Evolutionary conservation across 2,888 invertebrate genomes (phyloP), one percentile per base, ranked within the genome.

Genomic region (Philereme vetulata): DNA sequence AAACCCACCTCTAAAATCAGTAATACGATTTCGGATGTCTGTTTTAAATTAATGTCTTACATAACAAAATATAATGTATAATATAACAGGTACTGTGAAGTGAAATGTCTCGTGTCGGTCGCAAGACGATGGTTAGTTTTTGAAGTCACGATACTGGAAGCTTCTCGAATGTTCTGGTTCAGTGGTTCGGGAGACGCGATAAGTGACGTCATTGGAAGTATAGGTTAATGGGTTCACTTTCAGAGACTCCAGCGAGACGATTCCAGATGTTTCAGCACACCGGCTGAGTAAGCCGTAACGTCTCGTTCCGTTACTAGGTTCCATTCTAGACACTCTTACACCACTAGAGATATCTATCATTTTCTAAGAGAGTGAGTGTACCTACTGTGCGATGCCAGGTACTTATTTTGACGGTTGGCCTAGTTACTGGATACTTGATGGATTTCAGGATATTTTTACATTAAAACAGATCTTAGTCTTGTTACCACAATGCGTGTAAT

Each of bases 171-270:
- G 45, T 66, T 68, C 66, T 61, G 60, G 66, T 66, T 68, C 68
- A 68, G 53, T 66, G 68, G 71, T 62, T 70, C 70, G 68, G 52
- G 68, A 66, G 71, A 68, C 66, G 67, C 57, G 70, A 75, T 75
- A 72, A 67, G 68, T 70, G 67, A 66, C 59, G 59, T 74, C 68
- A 71, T 70, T 70, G 64, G 64, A 68, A 65, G 70, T 70, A 71
- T 66, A 69, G 38, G 64, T 57, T 61, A 63, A 60, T 61, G 52
- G 62, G 68, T 67, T 62, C 45, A 32, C 66, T 51, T 51, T 52
- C 58, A 61, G 50, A 64, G 58, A 60, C 64, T 65, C 62, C 59
- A 57, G 48, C 49, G 60, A 61, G 56, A 62, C 56, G 68, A 54
- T 60, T 59, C 50, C 49, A 59, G 51, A 57, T 47, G 62, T 55